Evolutionary conservation across 2,797 vertebrate species (phyloP), one percentile per base, ranked within the genome.

Genomic region (Dipus sagitta): DNA sequence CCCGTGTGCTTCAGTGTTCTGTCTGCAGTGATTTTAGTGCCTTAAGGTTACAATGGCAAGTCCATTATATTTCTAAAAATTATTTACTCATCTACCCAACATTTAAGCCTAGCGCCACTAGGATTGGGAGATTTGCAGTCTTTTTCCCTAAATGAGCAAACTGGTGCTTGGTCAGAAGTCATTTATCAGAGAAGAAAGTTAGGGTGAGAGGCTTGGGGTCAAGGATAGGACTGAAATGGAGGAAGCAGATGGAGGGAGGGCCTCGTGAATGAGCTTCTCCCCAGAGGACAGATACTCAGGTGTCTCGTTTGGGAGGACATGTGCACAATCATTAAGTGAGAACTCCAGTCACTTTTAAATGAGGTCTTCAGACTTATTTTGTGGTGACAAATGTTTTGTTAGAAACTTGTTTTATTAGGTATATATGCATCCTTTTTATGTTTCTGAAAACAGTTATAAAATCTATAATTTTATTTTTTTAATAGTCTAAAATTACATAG

Each of bases 401-500:
- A 24, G 62, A 92, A 70, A 91, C 62, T 71, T 18, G 26, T 90
- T 89, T 87, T 78, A 68, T n/a, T n/a, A n/a, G n/a, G n/a, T n/a
- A n/a, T n/a, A n/a, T 65, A 8, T 65, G 15, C 38, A n/a, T 32
- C 78, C 38, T 90, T 4, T 91, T 80, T 82, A 28, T 72, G 72
- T 26, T 81, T 95, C 77, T 81, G 42, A 80, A 91, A 54, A 74
- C 23, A 85, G 65, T 88, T 86, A 74, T 23, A 68, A 76, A n/a
- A n/a, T n/a, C n/a, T n/a, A n/a, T n/a, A n/a, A n/a, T n/a, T n/a
- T n/a, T n/a, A n/a, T n/a, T n/a, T n/a, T n/a, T n/a, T n/a, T n/a
- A n/a, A n/a, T n/a, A n/a, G n/a, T n/a, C n/a, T n/a, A n/a, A 64
- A 88, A 76, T 75, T 54, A 88, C 1, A 24, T 14, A 91, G n/a